Evolutionary conservation across 2,113 vertebrate species (phyloP), one percentile per base, ranked within the genome.

Genomic region (Eolophus roseicapilla): DNA sequence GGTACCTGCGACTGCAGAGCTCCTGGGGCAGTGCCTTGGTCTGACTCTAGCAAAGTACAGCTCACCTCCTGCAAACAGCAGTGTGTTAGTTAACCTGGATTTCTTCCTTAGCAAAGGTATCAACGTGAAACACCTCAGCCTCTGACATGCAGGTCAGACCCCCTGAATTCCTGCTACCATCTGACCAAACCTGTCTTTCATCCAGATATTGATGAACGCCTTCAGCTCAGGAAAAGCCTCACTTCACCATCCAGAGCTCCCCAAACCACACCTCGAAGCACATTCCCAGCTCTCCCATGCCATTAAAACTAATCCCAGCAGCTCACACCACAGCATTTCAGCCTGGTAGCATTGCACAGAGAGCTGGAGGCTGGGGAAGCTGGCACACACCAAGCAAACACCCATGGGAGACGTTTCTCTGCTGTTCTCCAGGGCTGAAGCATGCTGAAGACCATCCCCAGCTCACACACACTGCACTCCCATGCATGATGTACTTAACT

Each of bases 381-480:
- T 0, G 0, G 5, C 43, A 28, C 9, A 23, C 1, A 0, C 33
- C 0, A 0, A 46, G 20, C 20, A 11, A 35, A 41, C 3, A 0
- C 13, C 33, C 4, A 0, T 3, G 28, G 35, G 52, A 70, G 55
- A 19, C n/a, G 5, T 27, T 41, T 49, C 43, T 29, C 60, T 3
- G 13, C 47, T 41, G 1, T 3, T 57, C 24, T 6, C 18, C 11
- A 18, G 13, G 55, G 39, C 10, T 7, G 55, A n/a, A 41, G 63
- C 43, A 2, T 6, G 17, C 50, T 1, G 8, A 31, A 59, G 28
- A 18, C 23, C 62, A 14, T 7, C 62, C 65, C 17, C 21, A 3
- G 29, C 28, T 17, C 41, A 11, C 33, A 8, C 35, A 2, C 10
- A 1, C 59, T 31, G n/a, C 7, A 0, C 60, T 75, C 62, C 55